Conservation (phyloP, 2,113 vertebrate genomes). For the Crypturellus undulatus region DNA sequence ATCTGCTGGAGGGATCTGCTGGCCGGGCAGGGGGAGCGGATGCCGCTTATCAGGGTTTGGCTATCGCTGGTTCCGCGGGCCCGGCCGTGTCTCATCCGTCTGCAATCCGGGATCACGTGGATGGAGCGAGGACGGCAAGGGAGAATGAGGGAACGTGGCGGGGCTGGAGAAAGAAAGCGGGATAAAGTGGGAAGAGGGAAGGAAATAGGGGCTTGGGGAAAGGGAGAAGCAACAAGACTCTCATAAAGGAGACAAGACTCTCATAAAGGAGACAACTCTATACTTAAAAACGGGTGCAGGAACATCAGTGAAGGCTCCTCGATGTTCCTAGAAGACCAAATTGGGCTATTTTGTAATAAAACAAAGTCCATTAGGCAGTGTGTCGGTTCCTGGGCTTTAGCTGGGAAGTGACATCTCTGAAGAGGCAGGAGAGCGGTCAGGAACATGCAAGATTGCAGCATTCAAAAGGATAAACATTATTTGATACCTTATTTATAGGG, state of each 20-base stretch:
- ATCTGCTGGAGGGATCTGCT: constrained; percentile 63
- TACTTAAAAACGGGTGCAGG: neutral
- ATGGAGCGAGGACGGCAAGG: neutral
- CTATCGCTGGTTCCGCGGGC: neutral
- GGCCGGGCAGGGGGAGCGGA: neutral
- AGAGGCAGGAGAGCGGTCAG: constrained; percentile 34
- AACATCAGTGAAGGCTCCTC: neutral
- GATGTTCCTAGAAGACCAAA: neutral
- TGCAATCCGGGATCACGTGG: neutral
- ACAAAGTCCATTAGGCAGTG: neutral
- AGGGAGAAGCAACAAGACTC: neutral
- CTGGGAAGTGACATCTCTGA: constrained; percentile 38
- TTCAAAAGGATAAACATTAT: constrained; percentile 57
- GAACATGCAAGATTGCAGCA: constrained; percentile 30
- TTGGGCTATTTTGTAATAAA: neutral
- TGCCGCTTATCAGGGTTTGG: neutral
- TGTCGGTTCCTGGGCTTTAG: neutral
- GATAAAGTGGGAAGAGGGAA: neutral
- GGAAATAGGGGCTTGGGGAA: constrained; percentile 19
- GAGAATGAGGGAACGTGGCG: neutral
- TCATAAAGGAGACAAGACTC: neutral
- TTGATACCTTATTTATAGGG: constrained; percentile 56
- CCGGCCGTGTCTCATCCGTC: constrained; percentile 27
- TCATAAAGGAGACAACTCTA: neutral
- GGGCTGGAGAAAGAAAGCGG: neutral